Base-by-base conservation (phyloP, 1,140 invertebrate species). In the Lepidotrigona ventralis region DNA sequence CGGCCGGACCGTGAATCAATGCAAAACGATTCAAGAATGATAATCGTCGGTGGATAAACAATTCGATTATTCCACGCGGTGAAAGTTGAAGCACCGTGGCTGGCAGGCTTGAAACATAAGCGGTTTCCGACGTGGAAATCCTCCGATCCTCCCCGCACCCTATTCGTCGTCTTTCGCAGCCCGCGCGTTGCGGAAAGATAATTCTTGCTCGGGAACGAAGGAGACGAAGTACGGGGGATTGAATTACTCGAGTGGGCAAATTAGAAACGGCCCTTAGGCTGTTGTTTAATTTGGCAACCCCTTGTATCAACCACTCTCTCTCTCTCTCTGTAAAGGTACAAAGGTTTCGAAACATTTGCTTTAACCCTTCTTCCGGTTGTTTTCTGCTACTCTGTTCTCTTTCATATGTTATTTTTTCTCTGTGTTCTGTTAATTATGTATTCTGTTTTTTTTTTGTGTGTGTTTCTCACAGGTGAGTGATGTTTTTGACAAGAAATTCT, bases 211-310 rank as follows among this genome's bases (percentile, higher is more conserved):
- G 81, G 80, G 81, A 64, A 78, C 69, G 51, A 69, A 63, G 53
- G 58, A 72, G 64, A 60, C 77, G 46, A 39, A 70, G 60, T 79
- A 56, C 2, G 33, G 33, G 79, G 79, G 60, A 72, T 73, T 78
- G 84, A 83, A 84, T 85, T 86, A 85, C 82, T 79, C 64, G 71
- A 81, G 82, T 66, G 83, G 77, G 81, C 85, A 89, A 89, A 89
- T 88, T 89, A 89, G 85, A 75, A 66, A 70, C 71, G 39, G 69
- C 75, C 83, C 83, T 88, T 84, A 79, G 88, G 79, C 76, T 68
- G 74, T 85, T 89, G 88, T 88, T 89, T 89, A 90, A 90, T 90
- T 89, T 89, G 78, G 83, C 76, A 71, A 84, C 63, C 79, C 83
- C 87, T 84, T 85, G 63, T 84, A 85, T 89, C 85, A 85, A 81